A percentile compares a stretch with the other conserved stretches of the same genome.
phyloP scores from a whole-genome alignment of 1,140 invertebrate genomes.

The Lerema accius region DNA sequence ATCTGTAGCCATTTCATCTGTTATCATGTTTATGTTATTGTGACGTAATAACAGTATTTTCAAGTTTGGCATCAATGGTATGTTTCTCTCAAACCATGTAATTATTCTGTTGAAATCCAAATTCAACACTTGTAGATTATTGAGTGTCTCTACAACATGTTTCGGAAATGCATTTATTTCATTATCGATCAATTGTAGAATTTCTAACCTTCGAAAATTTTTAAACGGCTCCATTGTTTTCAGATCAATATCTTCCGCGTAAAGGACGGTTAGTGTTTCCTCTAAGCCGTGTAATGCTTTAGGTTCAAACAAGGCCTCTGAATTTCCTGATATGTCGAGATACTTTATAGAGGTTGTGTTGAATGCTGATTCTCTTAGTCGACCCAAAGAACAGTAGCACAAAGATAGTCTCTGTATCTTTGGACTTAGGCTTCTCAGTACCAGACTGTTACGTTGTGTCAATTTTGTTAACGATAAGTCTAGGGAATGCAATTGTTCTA shows the following conservation, averaged over 20 bases:
- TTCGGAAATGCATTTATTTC: constrained; percentile 66
- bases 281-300: constrained; percentile 64
- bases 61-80: constrained; percentile 65
- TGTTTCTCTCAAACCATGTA: constrained; percentile 75
- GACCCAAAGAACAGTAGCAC: constrained; percentile 74
- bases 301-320: constrained; percentile 39
- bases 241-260: constrained; percentile 70
- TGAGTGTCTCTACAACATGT: constrained; percentile 49
- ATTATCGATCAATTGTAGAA: constrained; percentile 74
- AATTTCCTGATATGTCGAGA: constrained; percentile 82
- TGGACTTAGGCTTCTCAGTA: constrained; percentile 61
- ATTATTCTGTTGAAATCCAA: constrained; percentile 79
- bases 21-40: constrained; percentile 83
- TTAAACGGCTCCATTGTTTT: constrained; percentile 62
- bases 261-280: constrained; percentile 72
- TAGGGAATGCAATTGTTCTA: constrained; percentile 71
- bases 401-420: constrained; percentile 79
- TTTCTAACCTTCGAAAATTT: constrained; percentile 65
- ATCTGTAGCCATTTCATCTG: constrained; percentile 78
- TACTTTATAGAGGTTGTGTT: constrained; percentile 68
- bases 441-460: constrained; percentile 56
- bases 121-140: constrained; percentile 77
- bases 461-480: constrained; percentile 81
- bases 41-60: constrained; percentile 69
- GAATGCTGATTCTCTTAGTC: constrained; percentile 64